Conservation (phyloP, 2,113 vertebrate genomes). For the Heterotilapia buettikoferi region DNA sequence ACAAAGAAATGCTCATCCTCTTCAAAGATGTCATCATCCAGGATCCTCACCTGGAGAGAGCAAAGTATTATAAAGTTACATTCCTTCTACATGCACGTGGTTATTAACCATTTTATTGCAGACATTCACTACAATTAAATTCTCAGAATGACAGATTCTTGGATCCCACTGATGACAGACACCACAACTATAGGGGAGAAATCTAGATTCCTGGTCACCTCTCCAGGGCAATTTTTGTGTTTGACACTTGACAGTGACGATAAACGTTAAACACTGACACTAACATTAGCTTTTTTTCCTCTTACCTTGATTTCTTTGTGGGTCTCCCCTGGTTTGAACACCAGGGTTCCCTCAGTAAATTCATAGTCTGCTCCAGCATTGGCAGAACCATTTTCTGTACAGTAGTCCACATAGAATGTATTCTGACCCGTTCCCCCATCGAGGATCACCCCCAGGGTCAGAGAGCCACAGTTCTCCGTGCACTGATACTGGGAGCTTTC, state of each 20-base stretch:
- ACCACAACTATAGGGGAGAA: neutral
- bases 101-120: neutral
- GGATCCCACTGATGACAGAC: neutral
- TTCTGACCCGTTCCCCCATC: constrained; percentile 74
- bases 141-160: neutral
- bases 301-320: constrained; percentile 72
- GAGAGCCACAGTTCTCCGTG: constrained; percentile 84
- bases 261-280: neutral
- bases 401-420: constrained; percentile 90
- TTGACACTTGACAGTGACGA: neutral
- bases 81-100: neutral
- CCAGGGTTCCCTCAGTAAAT: constrained; percentile 65
- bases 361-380: constrained; percentile 88
- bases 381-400: constrained; percentile 91
- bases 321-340: constrained; percentile 73
- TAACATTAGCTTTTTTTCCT: neutral
- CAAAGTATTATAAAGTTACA: neutral
- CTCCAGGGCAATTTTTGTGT: neutral
- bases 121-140: accelerated
- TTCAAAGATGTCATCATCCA: constrained; percentile 95
- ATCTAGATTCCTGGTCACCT: neutral
- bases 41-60: constrained; percentile 78
- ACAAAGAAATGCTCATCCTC: constrained; percentile 97
- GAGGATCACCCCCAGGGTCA: constrained; percentile 78
- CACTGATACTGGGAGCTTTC: constrained; percentile 87